Evolutionary conservation across 23 tunicate species (phyloP).

Genomic region (Halocynthia roretzi): DNA sequence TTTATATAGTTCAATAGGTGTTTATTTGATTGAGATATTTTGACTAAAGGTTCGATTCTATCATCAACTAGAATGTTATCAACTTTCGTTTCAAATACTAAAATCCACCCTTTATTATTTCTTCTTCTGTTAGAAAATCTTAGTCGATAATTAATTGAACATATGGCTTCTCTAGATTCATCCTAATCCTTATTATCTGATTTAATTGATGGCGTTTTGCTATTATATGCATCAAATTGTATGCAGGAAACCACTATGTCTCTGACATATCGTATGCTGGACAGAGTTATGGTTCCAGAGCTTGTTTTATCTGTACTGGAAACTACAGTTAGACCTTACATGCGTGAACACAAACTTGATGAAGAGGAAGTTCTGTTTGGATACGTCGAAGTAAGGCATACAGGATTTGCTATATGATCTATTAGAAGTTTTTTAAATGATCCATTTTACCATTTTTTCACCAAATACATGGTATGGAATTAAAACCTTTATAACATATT

Average conservation of each 20-base stretch:
- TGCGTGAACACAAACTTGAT: constrained; percentile 52
- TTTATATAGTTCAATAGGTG: background rate
- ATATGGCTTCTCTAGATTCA: no score
- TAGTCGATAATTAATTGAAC: no score
- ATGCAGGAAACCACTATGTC: constrained; percentile 55
- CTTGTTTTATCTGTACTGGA: constrained; percentile 41
- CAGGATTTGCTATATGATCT: no score
- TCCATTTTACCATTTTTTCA: no score
- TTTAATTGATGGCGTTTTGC: background rate
- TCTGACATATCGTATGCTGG: constrained; percentile 76
- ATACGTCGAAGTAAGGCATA: constrained; percentile 33
- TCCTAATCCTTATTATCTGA: background rate
- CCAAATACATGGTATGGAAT: no score
- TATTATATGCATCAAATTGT: background rate
- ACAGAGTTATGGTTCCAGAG: constrained; percentile 70
- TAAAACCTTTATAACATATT: background rate
- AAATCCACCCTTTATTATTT: no score
- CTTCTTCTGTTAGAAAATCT: no score
- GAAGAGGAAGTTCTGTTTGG: constrained; percentile 56
- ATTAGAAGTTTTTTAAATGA: no score
- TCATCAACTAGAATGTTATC: no score
- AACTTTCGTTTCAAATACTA: no score
- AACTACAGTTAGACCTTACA: constrained; percentile 63
- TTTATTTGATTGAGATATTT: no score
- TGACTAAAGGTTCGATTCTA: no score